Evolutionary conservation across 2,797 vertebrate genomes (phyloP), one percentile per base, ranked within the genome.

Genomic region (Alexandromys oeconomus): DNA sequence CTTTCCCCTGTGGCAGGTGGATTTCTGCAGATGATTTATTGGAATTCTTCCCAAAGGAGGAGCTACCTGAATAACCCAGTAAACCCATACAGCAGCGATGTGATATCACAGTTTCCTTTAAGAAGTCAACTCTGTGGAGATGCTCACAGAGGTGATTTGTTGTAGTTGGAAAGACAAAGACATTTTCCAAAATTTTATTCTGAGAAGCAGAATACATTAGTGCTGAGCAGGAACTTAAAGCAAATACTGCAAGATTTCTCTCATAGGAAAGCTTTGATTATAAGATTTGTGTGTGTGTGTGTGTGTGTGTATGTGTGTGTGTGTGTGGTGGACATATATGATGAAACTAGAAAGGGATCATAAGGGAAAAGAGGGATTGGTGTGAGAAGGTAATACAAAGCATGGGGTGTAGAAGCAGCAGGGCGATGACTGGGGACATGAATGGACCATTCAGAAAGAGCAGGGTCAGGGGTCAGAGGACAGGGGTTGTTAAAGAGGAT

Each of bases 21-120:
- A 81, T 94, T 95, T 94, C 91, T 96, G 69, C 34, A 74, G 48
- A 43, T 93, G 92, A 96, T 87, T 89, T 91, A 95, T 21, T 96
- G 91, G 82, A 96, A 88, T 93, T 96, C 78, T 96, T 96, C 81
- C 89, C 57, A 89, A 92, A 93, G 63, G 91, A 0, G 1, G 67
- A 91, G 87, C 91, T 91, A 87, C 46, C 69, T 74, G 80, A 89
- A 92, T 84, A 96, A 57, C 87, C 40, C 79, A 61, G 10, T 61
- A 61, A 89, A 84, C 43, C 89, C 43, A 48, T 61, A 87, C 5
- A 0, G 87, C 93, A 96, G 46, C 21, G 21, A 77, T 69, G 67
- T 57, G 48, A 81, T 61, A 63, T 13, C 14, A 2, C 6, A 34
- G 59, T 93, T 85, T 80, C 79, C 57, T 85, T 69, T 92, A 76